These are phyloP conservation scores for Talpa occidentalis DNA, from an alignment of 2,113 vertebrate species.

Conservation along the genomic window DNA sequence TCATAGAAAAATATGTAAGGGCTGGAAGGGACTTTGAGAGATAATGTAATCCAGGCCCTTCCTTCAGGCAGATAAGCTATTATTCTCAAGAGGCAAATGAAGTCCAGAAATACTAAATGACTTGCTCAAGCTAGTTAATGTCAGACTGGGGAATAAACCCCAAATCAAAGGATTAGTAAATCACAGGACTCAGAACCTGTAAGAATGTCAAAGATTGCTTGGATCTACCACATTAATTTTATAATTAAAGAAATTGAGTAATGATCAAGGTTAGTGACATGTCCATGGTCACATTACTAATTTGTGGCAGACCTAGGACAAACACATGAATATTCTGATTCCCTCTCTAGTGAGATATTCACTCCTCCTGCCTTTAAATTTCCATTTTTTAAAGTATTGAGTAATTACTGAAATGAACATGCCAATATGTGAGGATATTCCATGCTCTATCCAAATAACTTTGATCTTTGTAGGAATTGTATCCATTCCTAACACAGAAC, in stretches of 20 bases:
- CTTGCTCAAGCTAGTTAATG: constrained; percentile 18
- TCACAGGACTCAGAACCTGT: neutral
- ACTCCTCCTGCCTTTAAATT: neutral
- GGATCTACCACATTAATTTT: neutral
- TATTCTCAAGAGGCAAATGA: constrained; percentile 35
- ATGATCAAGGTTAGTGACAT: neutral
- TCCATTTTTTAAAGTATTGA: neutral
- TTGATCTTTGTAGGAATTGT: neutral
- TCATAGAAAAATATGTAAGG: constrained; percentile 48
- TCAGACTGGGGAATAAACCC: neutral
- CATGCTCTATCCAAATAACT: neutral
- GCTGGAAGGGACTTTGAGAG: constrained; percentile 22
- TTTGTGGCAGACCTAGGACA: neutral
- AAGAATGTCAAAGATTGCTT: neutral
- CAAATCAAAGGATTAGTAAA: constrained; percentile 28
- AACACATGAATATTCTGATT: constrained; percentile 8
- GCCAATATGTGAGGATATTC: neutral
- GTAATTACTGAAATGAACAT: constrained; percentile 26
- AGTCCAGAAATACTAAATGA: constrained; percentile 61
- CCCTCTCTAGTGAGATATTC: neutral
- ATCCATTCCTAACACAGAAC: neutral
- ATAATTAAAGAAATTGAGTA: neutral
- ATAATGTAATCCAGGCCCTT: constrained; percentile 39
- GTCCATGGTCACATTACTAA: neutral
- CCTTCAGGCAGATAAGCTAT: constrained; percentile 30